Evolutionary conservation across 1,140 invertebrate genomes (phyloP).

Genomic region (Halesus radiatus): DNA sequence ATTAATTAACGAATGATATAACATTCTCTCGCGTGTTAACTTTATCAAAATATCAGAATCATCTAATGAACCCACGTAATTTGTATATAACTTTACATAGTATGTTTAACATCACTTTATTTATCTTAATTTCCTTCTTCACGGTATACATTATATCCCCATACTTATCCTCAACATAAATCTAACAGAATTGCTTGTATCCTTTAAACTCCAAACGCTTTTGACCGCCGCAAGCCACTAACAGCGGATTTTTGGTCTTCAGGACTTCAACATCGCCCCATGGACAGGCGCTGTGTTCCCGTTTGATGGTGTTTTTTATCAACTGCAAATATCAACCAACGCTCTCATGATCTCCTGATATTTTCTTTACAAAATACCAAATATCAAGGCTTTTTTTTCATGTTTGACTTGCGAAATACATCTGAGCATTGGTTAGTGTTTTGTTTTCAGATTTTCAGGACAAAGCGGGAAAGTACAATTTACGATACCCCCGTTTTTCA

Average conservation of each 20-base stretch:
- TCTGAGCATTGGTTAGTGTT: slow-evolving; percentile 5
- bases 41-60: no score
- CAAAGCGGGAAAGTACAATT: slow-evolving; percentile 51
- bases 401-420: no score
- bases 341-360: not conserved
- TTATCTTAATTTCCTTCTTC: no score
- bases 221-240: slow-evolving; percentile 42
- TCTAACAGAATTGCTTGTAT: no score
- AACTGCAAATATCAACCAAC: slow-evolving; percentile 26
- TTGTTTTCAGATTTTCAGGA: slow-evolving; percentile 51
- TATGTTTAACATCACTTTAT: no score
- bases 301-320: slow-evolving; percentile 47
- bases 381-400: no score
- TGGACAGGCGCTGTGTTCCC: slow-evolving; percentile 52
- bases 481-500: slow-evolving; percentile 53
- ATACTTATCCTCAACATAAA: no score
- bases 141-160: no score
- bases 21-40: not conserved
- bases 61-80: no score
- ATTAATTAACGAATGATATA: not conserved
- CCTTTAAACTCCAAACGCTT: no score
- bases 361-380: no score
- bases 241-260: slow-evolving; percentile 52
- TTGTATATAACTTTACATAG: no score
- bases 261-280: slow-evolving; percentile 50